These are phyloP conservation scores for Lithophane leautieri DNA, from an alignment of 2,888 invertebrate genomes.

Conservation along the genomic window DNA sequence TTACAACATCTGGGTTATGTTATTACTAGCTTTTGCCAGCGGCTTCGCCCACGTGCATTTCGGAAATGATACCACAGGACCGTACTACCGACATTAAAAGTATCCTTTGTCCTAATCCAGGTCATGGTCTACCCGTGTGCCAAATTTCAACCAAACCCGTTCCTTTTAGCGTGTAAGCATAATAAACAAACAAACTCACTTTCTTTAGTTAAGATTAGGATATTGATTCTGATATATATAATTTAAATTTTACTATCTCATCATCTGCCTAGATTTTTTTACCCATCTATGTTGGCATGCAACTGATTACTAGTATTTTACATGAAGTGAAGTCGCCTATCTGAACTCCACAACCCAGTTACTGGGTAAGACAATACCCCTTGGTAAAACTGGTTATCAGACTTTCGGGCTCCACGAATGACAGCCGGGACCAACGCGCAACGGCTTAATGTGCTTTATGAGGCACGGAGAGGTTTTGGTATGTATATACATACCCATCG, in stretches of 20 bases:
- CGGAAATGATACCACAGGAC: too few species aligned
- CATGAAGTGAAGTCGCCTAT: background rate
- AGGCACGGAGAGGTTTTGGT: background rate
- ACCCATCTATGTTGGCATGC: background rate
- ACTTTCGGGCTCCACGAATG: background rate
- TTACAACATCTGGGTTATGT: background rate
- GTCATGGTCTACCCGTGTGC: too few species aligned
- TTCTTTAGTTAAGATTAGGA: too few species aligned
- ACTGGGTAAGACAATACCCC: background rate
- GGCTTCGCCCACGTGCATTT: too few species aligned
- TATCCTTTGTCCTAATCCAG: too few species aligned
- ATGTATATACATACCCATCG: background rate
- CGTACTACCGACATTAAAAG: too few species aligned
- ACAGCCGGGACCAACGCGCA: background rate
- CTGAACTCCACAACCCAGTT: too few species aligned
- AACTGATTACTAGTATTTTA: background rate
- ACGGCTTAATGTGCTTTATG: background rate
- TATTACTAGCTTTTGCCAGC: background rate
- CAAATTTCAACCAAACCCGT: too few species aligned
- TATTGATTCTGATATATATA: background rate
- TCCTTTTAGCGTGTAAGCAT: too few species aligned
- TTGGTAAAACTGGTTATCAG: background rate
- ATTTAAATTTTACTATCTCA: background rate
- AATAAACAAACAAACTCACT: too few species aligned
- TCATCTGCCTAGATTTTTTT: too few species aligned